These are phyloP conservation scores for Drosophila varians DNA, from an alignment of 1,140 invertebrate genomes.

Conservation along the genomic window DNA sequence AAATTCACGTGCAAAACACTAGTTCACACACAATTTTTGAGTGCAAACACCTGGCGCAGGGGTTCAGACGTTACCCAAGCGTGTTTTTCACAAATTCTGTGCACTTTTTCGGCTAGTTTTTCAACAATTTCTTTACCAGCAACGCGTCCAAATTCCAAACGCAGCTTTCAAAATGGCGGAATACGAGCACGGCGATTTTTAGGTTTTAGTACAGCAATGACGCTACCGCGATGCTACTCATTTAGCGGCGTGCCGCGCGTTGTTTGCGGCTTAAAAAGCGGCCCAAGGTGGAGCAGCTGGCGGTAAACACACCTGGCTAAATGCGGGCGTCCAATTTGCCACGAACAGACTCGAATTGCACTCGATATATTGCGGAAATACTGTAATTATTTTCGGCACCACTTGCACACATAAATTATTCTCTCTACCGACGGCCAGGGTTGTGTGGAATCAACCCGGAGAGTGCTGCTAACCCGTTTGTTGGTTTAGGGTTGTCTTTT, in stretches of 20 bases:
- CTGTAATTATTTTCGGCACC: constrained; percentile 19
- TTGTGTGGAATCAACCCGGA: not conserved
- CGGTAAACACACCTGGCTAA: constrained; percentile 47
- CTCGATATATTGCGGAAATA: constrained; percentile 28
- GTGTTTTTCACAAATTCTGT: constrained; percentile 59
- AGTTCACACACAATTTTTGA: constrained; percentile 60
- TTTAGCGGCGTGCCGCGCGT: constrained; percentile 36
- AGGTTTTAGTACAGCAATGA: constrained; percentile 83
- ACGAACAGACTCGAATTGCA: constrained; percentile 48
- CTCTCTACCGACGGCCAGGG: constrained; percentile 29
- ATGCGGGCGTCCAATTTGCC: constrained; percentile 40
- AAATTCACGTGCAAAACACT: constrained; percentile 71
- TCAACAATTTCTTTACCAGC: constrained; percentile 72
- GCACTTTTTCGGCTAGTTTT: constrained; percentile 67
- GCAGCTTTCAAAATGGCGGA: constrained; percentile 84
- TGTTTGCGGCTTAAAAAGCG: constrained; percentile 3
- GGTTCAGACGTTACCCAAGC: constrained; percentile 32
- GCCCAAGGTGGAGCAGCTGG: not conserved
- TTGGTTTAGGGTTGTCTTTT: not conserved
- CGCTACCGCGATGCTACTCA: constrained; percentile 73
- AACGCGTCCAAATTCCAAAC: constrained; percentile 83
- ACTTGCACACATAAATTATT: constrained; percentile 59
- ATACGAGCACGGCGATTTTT: constrained; percentile 81
- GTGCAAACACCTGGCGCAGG: constrained; percentile 32
- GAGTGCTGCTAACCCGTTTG: not conserved